Conservation (phyloP, 2,888 invertebrate genomes). For the Dyspetes luteomarginatus region DNA sequence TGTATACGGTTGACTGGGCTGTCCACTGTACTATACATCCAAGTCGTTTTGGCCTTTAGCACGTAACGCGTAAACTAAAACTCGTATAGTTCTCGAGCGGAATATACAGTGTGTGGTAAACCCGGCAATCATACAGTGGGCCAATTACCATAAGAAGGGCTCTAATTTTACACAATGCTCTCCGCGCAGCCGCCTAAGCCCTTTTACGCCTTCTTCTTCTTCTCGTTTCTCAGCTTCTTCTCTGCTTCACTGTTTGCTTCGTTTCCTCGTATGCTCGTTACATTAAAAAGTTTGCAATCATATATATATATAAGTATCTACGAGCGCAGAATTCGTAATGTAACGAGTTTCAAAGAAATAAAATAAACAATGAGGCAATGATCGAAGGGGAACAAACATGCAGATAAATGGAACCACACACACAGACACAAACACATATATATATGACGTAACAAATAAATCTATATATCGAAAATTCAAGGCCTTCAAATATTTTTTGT, state of each 20-base stretch:
- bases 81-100: constrained; percentile 43
- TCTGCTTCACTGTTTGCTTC: constrained; percentile 34
- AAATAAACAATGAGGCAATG: constrained; percentile 20
- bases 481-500: too few relatives aligned
- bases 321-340: constrained; percentile 29
- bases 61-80: constrained; percentile 74
- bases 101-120: constrained; percentile 63
- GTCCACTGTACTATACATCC: constrained; percentile 23
- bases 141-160: constrained; percentile 82
- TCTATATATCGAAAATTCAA: too few relatives aligned
- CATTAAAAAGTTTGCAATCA: constrained; percentile 36
- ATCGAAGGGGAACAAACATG: neutral
- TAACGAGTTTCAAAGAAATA: constrained; percentile 20
- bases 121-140: constrained; percentile 80
- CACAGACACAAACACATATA: neutral
- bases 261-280: constrained; percentile 46
- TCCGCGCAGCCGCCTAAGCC: constrained; percentile 44
- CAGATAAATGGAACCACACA: neutral
- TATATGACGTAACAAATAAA: neutral
- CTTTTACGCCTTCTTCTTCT: constrained; percentile 54
- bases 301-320: constrained; percentile 16
- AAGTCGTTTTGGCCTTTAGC: constrained; percentile 65
- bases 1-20: neutral
- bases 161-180: constrained; percentile 81
- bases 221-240: constrained; percentile 42